Conservation (phyloP, 2,113 vertebrate genomes). For the Catharus bicknelli region DNA sequence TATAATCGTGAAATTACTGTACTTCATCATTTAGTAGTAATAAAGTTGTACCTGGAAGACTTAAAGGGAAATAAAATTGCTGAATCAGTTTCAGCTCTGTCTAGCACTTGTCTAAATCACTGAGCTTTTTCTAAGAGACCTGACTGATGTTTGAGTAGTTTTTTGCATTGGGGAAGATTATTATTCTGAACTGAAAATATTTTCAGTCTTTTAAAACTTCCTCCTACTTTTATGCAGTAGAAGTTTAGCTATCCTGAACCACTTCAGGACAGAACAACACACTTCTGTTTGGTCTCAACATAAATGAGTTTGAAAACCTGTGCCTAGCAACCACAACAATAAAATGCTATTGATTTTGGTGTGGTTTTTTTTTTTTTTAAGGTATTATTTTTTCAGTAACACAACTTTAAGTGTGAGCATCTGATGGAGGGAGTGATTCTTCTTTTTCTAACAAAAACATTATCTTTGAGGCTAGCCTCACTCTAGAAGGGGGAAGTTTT, state of each 20-base stretch:
- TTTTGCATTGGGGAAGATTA: background rate
- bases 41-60: background rate
- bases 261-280: background rate
- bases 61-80: background rate
- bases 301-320: background rate
- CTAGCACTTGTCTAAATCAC: background rate
- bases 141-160: background rate
- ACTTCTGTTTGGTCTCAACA: background rate
- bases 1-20: background rate
- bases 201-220: background rate
- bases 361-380: background rate
- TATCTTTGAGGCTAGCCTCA: background rate
- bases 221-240: background rate
- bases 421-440: background rate
- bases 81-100: background rate
- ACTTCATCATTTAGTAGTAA: background rate
- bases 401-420: background rate
- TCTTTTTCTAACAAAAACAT: background rate
- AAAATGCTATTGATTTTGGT: background rate
- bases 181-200: background rate
- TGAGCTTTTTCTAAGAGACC: background rate
- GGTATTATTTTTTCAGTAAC: background rate
- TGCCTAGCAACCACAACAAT: background rate
- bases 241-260: background rate
- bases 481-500: background rate